Evolutionary conservation across 2,797 vertebrate species (phyloP), one percentile per base, ranked within the genome.

Genomic region (Pseudopleuronectes americanus): DNA sequence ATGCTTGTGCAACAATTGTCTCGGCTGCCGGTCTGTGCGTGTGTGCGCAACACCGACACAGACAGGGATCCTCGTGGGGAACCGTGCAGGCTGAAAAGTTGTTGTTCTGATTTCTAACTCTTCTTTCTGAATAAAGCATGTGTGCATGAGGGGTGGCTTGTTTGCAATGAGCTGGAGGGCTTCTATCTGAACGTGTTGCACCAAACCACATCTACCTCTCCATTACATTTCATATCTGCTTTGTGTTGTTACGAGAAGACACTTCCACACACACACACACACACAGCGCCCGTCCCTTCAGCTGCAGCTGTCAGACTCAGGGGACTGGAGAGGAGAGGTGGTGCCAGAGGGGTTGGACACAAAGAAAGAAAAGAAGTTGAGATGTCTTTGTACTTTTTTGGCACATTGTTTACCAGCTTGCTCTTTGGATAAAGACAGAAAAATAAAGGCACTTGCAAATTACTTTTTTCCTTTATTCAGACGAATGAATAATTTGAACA

Each of bases 1-100:
- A 61, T 68, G 43, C 14, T 63, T 38, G 76, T 54, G 79, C 87
- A 87, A 90, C 88, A 92, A 88, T 86, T 90, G 88, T 78, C 45
- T 54, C 3, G 21, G 22, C 8, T 36, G 57, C 21, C 64, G 17
- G 19, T 57, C 9, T 4, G 22, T 56, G 10, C 24, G 22, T 56
- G 10, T 45, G 2, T 1, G n/a, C 67, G 9, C 57, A 17, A 51
- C 48, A 36, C 2, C 36, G 43, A 36, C 26, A 3, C 23, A 53
- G 24, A 33, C 14, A 19, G 19, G 61, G 61, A 68, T 66, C 66
- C 59, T 67, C 57, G 1, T 51, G 73, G 69, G 77, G 3, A 33
- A 8, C 31, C 13, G 3, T 24, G 36, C 36, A 38, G 10, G 12
- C 12, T 13, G 10, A 38, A 38, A 33, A 33, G 9, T 38, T 36